Percentiles rank a stretch among this genome's conserved stretches.
Evolutionary conservation across 2,797 vertebrate species (phyloP).

Genomic region (Pseudotriccus pelzelni): DNA sequence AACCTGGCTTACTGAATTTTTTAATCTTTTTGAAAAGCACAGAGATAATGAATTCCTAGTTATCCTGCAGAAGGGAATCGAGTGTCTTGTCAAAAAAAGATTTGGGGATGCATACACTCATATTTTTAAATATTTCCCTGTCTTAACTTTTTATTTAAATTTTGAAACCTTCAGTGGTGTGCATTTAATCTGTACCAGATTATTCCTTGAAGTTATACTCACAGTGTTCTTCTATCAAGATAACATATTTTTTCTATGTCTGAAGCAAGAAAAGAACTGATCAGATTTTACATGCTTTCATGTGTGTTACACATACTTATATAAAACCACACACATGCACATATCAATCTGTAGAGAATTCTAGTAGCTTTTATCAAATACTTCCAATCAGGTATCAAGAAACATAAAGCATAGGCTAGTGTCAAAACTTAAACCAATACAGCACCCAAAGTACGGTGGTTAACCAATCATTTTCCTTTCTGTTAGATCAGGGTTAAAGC

Average conservation of each 20-base stretch:
- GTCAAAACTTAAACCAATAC: neutral
- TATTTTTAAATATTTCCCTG: neutral
- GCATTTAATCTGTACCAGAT: neutral
- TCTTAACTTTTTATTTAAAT: neutral
- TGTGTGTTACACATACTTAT: neutral
- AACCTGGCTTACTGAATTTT: neutral
- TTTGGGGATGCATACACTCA: neutral
- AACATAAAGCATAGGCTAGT: neutral
- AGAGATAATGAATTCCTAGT: neutral
- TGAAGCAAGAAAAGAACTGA: neutral
- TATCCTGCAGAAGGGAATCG: neutral
- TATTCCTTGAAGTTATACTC: neutral
- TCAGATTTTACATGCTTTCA: neutral
- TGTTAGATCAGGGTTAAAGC: neutral
- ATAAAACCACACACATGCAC: accelerated
- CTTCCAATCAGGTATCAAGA: neutral
- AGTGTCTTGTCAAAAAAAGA: neutral
- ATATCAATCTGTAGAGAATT: neutral
- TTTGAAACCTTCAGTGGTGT: neutral
- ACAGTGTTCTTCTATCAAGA: neutral
- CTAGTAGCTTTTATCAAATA: neutral
- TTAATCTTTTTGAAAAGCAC: neutral
- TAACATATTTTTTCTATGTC: neutral
- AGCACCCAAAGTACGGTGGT: neutral
- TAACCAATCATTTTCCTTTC: neutral